Evolutionary conservation across 2,797 vertebrate genomes (phyloP).

Genomic region (Knipowitschia caucasica): DNA sequence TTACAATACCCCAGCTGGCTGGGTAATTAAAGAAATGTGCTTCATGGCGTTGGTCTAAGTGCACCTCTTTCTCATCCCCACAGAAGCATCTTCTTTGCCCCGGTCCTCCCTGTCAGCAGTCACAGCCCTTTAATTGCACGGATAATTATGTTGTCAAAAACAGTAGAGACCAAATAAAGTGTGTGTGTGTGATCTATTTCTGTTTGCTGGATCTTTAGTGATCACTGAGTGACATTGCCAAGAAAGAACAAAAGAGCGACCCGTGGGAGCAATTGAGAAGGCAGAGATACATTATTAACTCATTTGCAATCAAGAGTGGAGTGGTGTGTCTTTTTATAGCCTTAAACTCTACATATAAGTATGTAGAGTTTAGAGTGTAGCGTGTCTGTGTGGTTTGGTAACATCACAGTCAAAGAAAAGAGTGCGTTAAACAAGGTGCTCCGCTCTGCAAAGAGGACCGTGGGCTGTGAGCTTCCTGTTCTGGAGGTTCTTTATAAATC

Average conservation of each 20-base stretch:
- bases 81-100: slow-evolving; percentile 5
- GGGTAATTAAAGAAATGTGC: background rate
- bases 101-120: slow-evolving; percentile 41
- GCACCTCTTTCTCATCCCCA: slow-evolving; percentile 33
- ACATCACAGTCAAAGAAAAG: too few species aligned
- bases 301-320: slow-evolving; percentile 47
- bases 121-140: slow-evolving; percentile 63
- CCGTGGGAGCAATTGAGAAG: slow-evolving; percentile 51
- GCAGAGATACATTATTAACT: slow-evolving; percentile 57
- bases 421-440: too few species aligned
- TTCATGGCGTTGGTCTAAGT: slow-evolving; percentile 5
- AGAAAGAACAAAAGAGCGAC: slow-evolving; percentile 21
- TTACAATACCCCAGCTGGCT: too few species aligned
- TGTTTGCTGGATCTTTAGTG: slow-evolving; percentile 41
- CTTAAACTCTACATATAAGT: slow-evolving; percentile 5
- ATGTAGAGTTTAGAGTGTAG: background rate
- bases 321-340: slow-evolving; percentile 31
- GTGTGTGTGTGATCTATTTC: slow-evolving; percentile 26
- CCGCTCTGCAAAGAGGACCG: too few species aligned
- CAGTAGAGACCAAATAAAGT: slow-evolving; percentile 45
- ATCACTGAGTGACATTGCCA: slow-evolving; percentile 32
- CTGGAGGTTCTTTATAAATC: too few species aligned
- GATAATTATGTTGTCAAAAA: slow-evolving; percentile 70
- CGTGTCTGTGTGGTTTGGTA: background rate
- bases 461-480: too few species aligned